These are phyloP conservation scores for Coregonus sp. DNA, from an alignment of 2,797 vertebrate genomes.

Conservation along the genomic window DNA sequence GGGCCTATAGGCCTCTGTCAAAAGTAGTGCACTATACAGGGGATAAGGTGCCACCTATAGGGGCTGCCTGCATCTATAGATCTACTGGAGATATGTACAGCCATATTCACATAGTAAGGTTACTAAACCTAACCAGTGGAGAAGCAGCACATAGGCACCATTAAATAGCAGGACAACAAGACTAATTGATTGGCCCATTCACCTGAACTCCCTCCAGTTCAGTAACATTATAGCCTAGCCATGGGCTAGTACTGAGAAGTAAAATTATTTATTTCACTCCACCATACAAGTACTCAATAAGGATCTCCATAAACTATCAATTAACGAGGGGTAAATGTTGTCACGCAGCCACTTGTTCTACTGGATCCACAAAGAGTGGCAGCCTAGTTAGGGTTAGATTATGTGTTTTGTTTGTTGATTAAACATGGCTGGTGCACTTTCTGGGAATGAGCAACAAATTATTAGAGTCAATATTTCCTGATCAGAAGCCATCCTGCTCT, in stretches of 20 bases:
- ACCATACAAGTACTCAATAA: not conserved
- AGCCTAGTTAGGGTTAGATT: constrained; percentile 19
- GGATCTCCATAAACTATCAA: constrained; percentile 10
- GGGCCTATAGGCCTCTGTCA: too few relatives aligned
- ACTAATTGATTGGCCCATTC: too few relatives aligned
- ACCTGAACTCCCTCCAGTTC: not conserved
- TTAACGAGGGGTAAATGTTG: constrained; percentile 10
- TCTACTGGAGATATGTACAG: too few relatives aligned
- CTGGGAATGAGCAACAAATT: constrained; percentile 20
- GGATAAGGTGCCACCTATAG: too few relatives aligned
- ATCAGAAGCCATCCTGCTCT: constrained; percentile 24
- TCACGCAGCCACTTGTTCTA: constrained; percentile 29
- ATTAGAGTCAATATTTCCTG: constrained; percentile 29
- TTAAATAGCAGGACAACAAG: not conserved
- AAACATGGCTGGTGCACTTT: constrained; percentile 23
- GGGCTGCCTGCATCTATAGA: too few relatives aligned
- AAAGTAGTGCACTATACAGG: too few relatives aligned
- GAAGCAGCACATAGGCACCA: not conserved
- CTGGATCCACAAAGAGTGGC: not conserved
- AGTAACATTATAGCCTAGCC: not conserved
- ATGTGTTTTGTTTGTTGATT: constrained; percentile 37
- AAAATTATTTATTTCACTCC: not conserved
- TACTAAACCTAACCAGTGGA: too few relatives aligned
- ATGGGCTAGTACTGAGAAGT: not conserved
- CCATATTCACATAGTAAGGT: too few relatives aligned